phyloP scores from a whole-genome alignment of 2,888 invertebrate species.

The Petrophora chlorosata region DNA sequence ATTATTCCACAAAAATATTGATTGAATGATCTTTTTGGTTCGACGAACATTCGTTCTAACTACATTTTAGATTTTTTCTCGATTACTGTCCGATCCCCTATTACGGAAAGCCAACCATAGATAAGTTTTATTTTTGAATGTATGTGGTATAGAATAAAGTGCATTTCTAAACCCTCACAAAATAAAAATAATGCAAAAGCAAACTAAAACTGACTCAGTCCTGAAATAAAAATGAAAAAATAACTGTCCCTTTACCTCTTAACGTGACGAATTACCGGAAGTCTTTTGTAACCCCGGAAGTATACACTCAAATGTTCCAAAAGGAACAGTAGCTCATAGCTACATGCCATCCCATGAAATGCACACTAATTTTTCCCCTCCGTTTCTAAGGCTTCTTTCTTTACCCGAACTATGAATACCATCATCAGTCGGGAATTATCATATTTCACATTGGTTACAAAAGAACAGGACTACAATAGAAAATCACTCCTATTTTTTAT shows the following conservation, averaged over 20 bases:
- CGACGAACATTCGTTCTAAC: no score
- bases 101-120: no score
- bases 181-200: no score
- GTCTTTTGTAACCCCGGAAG: constrained; percentile 27
- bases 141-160: no score
- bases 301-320: constrained; percentile 24
- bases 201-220: no score
- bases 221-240: constrained; percentile 1
- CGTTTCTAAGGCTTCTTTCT: constrained; percentile 65
- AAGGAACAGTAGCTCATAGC: constrained; percentile 24
- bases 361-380: constrained; percentile 63
- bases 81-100: no score
- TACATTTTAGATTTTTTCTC: no score
- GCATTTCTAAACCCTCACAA: no score
- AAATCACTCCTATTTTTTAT: constrained; percentile 1
- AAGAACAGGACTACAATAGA: constrained; percentile 15
- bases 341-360: constrained; percentile 52
- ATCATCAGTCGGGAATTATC: constrained; percentile 77
- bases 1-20: no score
- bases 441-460: constrained; percentile 67
- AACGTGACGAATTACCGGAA: constrained; percentile 24
- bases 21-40: no score
- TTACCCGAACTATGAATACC: constrained; percentile 73
- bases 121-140: no score
- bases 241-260: constrained; percentile 8